Percentiles rank a stretch among this genome's conserved stretches.
Evolutionary conservation across 2,888 invertebrate genomes (phyloP).

Genomic region (Ernsta delagoae): DNA sequence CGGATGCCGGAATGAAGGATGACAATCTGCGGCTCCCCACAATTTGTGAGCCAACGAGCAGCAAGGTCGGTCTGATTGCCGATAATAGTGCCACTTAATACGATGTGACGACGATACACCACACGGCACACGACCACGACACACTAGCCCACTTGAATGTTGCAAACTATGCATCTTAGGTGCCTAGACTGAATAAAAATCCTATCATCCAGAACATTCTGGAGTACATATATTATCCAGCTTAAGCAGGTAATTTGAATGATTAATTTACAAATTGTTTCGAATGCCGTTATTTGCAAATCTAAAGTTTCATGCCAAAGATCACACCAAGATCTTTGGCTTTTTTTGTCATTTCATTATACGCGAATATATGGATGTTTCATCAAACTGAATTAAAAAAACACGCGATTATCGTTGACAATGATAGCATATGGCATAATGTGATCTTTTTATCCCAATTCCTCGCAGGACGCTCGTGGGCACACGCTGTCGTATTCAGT

Average conservation of each 20-base stretch:
- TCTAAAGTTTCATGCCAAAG: too few species aligned
- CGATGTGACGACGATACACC: conserved; percentile 40
- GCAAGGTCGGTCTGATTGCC: conserved; percentile 81
- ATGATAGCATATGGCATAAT: not conserved
- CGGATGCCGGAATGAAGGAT: conserved; percentile 79
- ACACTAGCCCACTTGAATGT: conserved; percentile 66
- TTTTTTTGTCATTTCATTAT: too few species aligned
- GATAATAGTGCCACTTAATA: conserved; percentile 69
- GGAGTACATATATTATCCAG: too few species aligned
- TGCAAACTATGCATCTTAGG: conserved; percentile 3
- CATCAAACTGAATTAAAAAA: not conserved
- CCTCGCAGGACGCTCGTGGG: conserved; percentile 69
- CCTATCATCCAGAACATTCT: not conserved
- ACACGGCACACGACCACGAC: conserved; percentile 68
- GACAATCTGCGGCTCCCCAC: conserved; percentile 80
- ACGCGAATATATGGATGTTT: too few species aligned
- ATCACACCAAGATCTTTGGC: too few species aligned
- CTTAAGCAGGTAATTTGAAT: too few species aligned
- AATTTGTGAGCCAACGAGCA: conserved; percentile 78
- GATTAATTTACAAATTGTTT: too few species aligned
- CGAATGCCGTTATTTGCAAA: too few species aligned
- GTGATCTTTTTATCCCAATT: conserved; percentile 37
- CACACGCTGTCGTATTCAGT: conserved; percentile 58
- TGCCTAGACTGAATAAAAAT: conserved; percentile 1
- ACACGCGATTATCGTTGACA: too few species aligned